Conservation (phyloP, 2,113 vertebrate species). For the Fulica atra region DNA sequence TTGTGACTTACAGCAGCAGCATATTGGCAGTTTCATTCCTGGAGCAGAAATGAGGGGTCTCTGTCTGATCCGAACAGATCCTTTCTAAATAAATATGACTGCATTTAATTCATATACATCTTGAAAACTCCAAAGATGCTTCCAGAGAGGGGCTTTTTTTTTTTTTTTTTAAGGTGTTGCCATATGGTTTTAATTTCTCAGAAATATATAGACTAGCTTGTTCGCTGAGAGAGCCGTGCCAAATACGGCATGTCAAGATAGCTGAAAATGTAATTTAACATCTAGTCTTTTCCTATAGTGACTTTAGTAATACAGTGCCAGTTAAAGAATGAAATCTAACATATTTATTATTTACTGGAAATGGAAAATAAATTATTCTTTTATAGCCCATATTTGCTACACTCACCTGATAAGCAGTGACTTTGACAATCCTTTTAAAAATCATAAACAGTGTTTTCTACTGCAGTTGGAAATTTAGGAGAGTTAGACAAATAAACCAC, state of each 20-base stretch:
- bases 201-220: slow-evolving; percentile 77
- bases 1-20: slow-evolving; percentile 29
- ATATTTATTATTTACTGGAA: slow-evolving; percentile 44
- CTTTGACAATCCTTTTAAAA: neutral
- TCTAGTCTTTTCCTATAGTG: slow-evolving; percentile 60
- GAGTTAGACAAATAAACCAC: neutral
- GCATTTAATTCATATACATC: slow-evolving; percentile 70
- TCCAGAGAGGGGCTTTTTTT: slow-evolving; percentile 61
- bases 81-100: slow-evolving; percentile 65
- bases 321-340: slow-evolving; percentile 36
- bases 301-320: slow-evolving; percentile 31
- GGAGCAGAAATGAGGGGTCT: slow-evolving; percentile 43
- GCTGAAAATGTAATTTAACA: slow-evolving; percentile 72
- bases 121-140: slow-evolving; percentile 71
- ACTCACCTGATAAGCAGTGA: neutral
- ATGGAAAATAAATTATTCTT: slow-evolving; percentile 34
- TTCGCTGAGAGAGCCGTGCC: slow-evolving; percentile 63
- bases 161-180: slow-evolving; percentile 71
- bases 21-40: neutral
- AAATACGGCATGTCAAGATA: slow-evolving; percentile 72
- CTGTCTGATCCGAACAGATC: slow-evolving; percentile 14
- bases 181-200: slow-evolving; percentile 81
- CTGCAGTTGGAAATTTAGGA: neutral
- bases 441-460: neutral
- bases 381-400: neutral